phyloP scores from a whole-genome alignment of 2,113 vertebrate genomes.

The Promerops cafer region DNA sequence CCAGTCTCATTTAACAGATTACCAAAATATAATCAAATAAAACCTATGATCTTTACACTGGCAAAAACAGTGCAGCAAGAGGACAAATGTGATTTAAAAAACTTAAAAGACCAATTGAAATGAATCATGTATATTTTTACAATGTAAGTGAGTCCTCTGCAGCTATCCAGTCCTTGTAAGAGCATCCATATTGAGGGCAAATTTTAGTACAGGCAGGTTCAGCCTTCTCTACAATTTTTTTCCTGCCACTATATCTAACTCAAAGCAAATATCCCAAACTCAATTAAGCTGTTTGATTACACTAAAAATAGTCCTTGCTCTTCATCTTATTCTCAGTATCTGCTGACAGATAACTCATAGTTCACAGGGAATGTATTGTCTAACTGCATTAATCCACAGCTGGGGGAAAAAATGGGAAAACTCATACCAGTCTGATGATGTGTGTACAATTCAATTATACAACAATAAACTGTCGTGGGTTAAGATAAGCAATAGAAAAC shows the following conservation, averaged over 20 bases:
- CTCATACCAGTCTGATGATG: neutral
- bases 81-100: constrained; percentile 61
- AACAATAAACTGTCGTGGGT: neutral
- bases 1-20: constrained; percentile 68
- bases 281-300: constrained; percentile 14
- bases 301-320: neutral
- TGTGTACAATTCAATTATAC: neutral
- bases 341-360: neutral
- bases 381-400: neutral
- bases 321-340: neutral
- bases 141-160: neutral
- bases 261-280: constrained; percentile 15
- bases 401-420: neutral
- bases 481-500: neutral
- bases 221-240: constrained; percentile 4
- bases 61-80: constrained; percentile 53
- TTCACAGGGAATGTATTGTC: neutral
- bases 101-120: constrained; percentile 56
- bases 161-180: neutral
- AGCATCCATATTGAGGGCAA: neutral
- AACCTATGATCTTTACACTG: constrained; percentile 69
- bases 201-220: neutral
- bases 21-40: constrained; percentile 72
- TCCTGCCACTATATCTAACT: neutral
- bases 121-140: constrained; percentile 24